Evolutionary conservation across 2,797 vertebrate genomes (phyloP).

Genomic region (Sphaeramia orbicularis): DNA sequence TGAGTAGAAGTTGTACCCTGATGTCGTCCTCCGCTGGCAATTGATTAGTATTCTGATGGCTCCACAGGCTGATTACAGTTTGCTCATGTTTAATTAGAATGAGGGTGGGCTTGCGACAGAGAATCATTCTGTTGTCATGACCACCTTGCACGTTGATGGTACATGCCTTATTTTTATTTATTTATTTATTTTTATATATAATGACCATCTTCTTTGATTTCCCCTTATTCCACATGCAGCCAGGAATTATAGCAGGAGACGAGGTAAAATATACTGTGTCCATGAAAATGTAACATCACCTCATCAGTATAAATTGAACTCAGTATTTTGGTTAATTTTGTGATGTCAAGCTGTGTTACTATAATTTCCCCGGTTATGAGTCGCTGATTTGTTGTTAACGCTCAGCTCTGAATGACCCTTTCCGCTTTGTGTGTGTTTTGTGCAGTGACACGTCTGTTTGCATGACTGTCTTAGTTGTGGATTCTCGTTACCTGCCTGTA

Average conservation of each 20-base stretch:
- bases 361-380: constrained; percentile 20
- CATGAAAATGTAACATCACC: constrained; percentile 24
- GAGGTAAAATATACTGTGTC: constrained; percentile 90
- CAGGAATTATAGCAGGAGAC: constrained; percentile 99
- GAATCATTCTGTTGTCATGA: constrained; percentile 30
- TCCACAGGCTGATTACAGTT: constrained; percentile 31
- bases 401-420: constrained; percentile 13
- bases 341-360: constrained; percentile 17
- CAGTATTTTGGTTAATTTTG: constrained; percentile 23
- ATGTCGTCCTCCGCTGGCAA: neutral
- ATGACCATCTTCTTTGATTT: constrained; percentile 83
- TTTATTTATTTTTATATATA: constrained; percentile 13
- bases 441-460: constrained; percentile 61
- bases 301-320: constrained; percentile 24
- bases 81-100: constrained; percentile 32
- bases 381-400: constrained; percentile 25
- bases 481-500: constrained; percentile 32
- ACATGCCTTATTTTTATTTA: constrained; percentile 31
- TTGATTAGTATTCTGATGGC: neutral
- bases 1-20: neutral
- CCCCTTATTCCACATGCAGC: constrained; percentile 96
- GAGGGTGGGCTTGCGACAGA: constrained; percentile 7
- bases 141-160: constrained; percentile 42
- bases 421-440: constrained; percentile 24
- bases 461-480: constrained; percentile 61